Conservation (phyloP, 1,140 invertebrate species). For the Agrilus planipennis region DNA sequence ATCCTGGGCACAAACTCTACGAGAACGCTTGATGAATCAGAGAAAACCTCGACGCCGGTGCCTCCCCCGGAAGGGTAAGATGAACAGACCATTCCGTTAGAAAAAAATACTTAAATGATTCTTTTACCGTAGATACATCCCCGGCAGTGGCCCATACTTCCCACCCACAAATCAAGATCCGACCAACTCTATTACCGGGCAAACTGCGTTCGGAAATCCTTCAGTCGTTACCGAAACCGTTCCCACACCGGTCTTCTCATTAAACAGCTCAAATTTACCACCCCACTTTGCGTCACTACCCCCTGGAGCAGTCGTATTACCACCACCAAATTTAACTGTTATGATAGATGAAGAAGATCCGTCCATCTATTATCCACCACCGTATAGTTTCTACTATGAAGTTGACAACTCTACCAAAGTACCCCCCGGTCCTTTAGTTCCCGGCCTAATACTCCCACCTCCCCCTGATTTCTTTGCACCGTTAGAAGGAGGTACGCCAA, state of each 20-base stretch:
- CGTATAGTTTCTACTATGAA: slow-evolving; percentile 74
- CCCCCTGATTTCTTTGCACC: slow-evolving; percentile 73
- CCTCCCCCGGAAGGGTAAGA: slow-evolving; percentile 31
- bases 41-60: slow-evolving; percentile 38
- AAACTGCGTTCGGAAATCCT: slow-evolving; percentile 45
- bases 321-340: slow-evolving; percentile 56
- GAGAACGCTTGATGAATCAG: slow-evolving; percentile 47
- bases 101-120: too few species aligned
- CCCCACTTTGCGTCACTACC: slow-evolving; percentile 41
- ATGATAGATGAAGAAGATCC: slow-evolving; percentile 78
- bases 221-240: slow-evolving; percentile 43
- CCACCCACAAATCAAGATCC: slow-evolving; percentile 40
- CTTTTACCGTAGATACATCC: too few species aligned
- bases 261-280: slow-evolving; percentile 34
- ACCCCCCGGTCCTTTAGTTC: slow-evolving; percentile 72
- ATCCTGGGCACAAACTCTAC: slow-evolving; percentile 54
- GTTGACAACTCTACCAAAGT: slow-evolving; percentile 65
- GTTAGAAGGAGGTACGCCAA: slow-evolving; percentile 43
- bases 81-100: too few species aligned
- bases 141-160: slow-evolving; percentile 24
- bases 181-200: slow-evolving; percentile 48
- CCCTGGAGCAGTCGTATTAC: slow-evolving; percentile 55
- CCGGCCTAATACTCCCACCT: slow-evolving; percentile 75
- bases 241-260: slow-evolving; percentile 38
- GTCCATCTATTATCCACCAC: slow-evolving; percentile 78